These are phyloP conservation scores for Periophthalmodon schlosseri DNA, from an alignment of 2,113 vertebrate genomes.

Conservation along the genomic window DNA sequence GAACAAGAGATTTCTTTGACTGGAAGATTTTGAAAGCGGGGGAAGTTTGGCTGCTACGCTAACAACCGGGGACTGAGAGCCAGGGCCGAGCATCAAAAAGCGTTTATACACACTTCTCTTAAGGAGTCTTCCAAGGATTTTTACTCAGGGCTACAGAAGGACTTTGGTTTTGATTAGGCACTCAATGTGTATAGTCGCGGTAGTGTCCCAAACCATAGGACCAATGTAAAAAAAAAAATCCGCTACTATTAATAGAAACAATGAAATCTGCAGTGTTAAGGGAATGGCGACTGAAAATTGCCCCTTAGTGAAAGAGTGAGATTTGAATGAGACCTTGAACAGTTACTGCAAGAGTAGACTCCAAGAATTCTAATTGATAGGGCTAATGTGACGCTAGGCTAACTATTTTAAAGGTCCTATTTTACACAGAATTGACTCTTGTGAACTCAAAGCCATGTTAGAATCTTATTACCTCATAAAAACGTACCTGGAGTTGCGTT, in stretches of 20 bases:
- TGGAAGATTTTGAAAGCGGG: background rate
- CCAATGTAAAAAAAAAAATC: background rate
- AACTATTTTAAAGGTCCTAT: no score
- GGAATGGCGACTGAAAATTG: no score
- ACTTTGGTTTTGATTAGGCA: conserved; percentile 1
- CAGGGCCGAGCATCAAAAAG: background rate
- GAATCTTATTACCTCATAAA: no score
- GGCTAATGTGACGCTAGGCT: no score
- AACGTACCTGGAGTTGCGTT: no score
- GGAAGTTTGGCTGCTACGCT: background rate
- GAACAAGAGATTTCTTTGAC: conserved; percentile 3
- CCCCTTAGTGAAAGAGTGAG: no score
- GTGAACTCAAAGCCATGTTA: no score
- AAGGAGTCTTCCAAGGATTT: background rate
- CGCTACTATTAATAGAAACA: background rate
- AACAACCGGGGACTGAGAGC: conserved; percentile 1
- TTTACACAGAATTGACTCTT: no score
- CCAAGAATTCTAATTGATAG: no score
- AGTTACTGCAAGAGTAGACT: no score
- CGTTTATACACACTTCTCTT: background rate
- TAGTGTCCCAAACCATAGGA: background rate
- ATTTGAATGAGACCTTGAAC: no score
- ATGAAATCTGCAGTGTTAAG: background rate
- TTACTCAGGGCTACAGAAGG: background rate
- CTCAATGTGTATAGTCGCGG: background rate